A percentile compares a stretch with the other conserved stretches of the same genome.
Evolutionary conservation across 2,888 invertebrate species (phyloP).

Genomic region (Pseudeuparius sepicola): DNA sequence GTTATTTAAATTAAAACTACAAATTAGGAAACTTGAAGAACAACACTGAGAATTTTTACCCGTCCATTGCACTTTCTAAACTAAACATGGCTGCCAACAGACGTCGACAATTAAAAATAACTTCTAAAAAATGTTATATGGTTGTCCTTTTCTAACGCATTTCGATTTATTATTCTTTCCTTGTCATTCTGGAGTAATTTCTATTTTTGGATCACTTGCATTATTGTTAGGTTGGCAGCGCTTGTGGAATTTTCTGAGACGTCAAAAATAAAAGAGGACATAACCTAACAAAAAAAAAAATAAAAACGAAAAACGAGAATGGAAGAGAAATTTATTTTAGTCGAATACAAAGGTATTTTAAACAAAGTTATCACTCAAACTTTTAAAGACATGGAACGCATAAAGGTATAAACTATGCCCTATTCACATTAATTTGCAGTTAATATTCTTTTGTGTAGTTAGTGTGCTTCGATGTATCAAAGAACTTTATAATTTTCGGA

Average conservation of each 20-base stretch:
- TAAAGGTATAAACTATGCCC: too few species aligned
- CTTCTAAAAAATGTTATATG: too few species aligned
- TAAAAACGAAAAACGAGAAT: slow-evolving; percentile 11
- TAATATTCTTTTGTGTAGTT: too few species aligned
- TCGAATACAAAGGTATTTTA: slow-evolving; percentile 39
- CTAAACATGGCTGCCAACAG: slow-evolving; percentile 16
- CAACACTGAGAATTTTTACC: slow-evolving; percentile 20
- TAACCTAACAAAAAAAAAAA: slow-evolving; percentile 3
- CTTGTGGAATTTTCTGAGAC: too few species aligned
- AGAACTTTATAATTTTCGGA: slow-evolving; percentile 62
- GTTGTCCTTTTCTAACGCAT: slow-evolving; percentile 12
- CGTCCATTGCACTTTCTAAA: slow-evolving; percentile 31
- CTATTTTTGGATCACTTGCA: too few species aligned
- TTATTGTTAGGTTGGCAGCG: too few species aligned
- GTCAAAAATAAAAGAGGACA: slow-evolving; percentile 11
- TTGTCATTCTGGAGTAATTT: too few species aligned
- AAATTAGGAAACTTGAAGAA: too few species aligned
- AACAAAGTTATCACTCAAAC: slow-evolving; percentile 51
- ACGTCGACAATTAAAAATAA: slow-evolving; percentile 13
- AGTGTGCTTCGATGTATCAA: slow-evolving; percentile 66
- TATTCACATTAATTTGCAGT: too few species aligned
- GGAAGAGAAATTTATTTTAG: slow-evolving; percentile 21
- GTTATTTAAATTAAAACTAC: too few species aligned
- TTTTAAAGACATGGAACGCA: slow-evolving; percentile 56
- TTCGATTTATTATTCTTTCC: slow-evolving; percentile 3